Evolutionary conservation across 2,797 vertebrate genomes (phyloP).

Genomic region (Micropoecilia bifurca): DNA sequence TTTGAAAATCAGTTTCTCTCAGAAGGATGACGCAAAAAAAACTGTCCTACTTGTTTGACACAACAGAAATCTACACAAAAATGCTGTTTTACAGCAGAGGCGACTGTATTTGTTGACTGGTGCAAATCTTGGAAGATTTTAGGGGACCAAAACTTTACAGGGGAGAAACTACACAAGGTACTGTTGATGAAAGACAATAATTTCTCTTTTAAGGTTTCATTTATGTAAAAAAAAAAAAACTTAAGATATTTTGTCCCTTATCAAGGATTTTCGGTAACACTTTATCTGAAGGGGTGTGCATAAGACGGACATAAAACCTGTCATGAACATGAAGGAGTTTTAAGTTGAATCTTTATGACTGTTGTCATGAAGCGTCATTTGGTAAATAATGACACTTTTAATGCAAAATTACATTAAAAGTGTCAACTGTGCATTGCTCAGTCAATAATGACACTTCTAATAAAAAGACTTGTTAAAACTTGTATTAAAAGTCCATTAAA

Average conservation of each 20-base stretch:
- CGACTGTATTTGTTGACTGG: conserved; percentile 24
- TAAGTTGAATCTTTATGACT: too few relatives aligned
- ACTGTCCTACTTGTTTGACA: not conserved
- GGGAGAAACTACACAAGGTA: conserved; percentile 25
- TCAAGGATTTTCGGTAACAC: too few relatives aligned
- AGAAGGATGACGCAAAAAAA: conserved; percentile 5
- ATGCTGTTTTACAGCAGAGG: conserved; percentile 7
- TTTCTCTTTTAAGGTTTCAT: conserved; percentile 27
- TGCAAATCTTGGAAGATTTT: conserved; percentile 7
- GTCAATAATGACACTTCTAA: too few relatives aligned
- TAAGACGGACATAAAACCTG: too few relatives aligned
- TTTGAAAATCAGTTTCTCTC: conserved; percentile 12
- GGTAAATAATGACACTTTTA: too few relatives aligned
- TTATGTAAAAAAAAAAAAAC: conserved; percentile 57
- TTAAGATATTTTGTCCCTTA: conserved; percentile 11
- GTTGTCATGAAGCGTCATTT: too few relatives aligned
- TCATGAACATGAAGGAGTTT: too few relatives aligned
- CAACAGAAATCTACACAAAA: conserved; percentile 3
- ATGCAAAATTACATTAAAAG: too few relatives aligned
- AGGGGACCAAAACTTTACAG: conserved; percentile 33
- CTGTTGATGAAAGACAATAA: conserved; percentile 43
- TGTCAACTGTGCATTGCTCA: too few relatives aligned
- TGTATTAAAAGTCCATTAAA: too few relatives aligned
- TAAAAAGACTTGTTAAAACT: too few relatives aligned
- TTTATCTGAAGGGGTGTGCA: too few relatives aligned